phyloP scores from a whole-genome alignment of 2,888 invertebrate species.

The Phanerotoma sp. region DNA sequence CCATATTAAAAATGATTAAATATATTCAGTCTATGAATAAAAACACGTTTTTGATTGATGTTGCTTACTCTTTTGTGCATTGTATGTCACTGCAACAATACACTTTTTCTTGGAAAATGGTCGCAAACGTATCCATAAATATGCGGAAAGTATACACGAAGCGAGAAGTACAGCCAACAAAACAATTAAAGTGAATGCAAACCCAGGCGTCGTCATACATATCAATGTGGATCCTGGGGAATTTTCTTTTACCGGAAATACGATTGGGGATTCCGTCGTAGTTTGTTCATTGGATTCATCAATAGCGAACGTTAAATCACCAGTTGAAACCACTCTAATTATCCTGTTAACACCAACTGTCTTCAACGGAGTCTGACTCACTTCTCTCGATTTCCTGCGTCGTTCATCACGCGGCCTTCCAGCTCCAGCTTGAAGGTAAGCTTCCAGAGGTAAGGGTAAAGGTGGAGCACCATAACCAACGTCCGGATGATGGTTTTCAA shows the following conservation, averaged over 20 bases:
- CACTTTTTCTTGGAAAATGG: conserved; percentile 66
- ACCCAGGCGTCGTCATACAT: conserved; percentile 94
- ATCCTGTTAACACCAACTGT: conserved; percentile 87
- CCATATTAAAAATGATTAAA: background rate
- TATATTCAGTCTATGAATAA: conserved; percentile 65
- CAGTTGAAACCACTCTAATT: conserved; percentile 88
- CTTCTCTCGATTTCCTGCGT: conserved; percentile 67
- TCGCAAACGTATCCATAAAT: conserved; percentile 78
- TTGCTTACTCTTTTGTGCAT: conserved; percentile 43
- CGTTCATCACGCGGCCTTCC: conserved; percentile 75
- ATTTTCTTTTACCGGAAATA: conserved; percentile 69
- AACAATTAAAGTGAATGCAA: conserved; percentile 81
- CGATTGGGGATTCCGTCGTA: conserved; percentile 66
- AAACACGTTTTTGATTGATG: conserved; percentile 67
- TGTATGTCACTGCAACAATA: conserved; percentile 53
- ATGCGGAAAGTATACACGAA: conserved; percentile 83
- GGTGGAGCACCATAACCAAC: conserved; percentile 67
- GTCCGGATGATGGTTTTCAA: conserved; percentile 64
- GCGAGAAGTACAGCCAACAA: conserved; percentile 79
- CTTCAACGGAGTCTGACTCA: conserved; percentile 67
- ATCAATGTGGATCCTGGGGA: conserved; percentile 64
- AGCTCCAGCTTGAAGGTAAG: conserved; percentile 64
- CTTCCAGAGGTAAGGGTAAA: conserved; percentile 67
- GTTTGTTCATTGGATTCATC: conserved; percentile 66
- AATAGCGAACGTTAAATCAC: conserved; percentile 82